These are phyloP conservation scores for Urosaurus nigricauda DNA, from an alignment of 2,797 vertebrate genomes.

Conservation along the genomic window DNA sequence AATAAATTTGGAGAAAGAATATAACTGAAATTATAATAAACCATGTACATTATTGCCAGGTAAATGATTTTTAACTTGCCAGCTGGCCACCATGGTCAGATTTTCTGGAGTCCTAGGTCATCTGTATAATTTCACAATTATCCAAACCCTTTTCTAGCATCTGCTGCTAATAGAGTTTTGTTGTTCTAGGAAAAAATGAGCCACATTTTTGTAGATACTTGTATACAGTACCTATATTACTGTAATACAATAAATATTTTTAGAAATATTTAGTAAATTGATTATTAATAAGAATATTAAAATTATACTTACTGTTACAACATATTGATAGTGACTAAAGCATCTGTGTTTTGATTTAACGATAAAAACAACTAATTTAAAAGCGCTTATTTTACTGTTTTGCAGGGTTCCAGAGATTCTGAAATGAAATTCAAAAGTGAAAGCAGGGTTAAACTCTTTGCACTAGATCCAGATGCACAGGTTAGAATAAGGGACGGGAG, in stretches of 20 bases:
- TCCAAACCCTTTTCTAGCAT: background rate
- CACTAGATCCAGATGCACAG: constrained; percentile 95
- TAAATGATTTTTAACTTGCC: too few relatives aligned
- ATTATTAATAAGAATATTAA: background rate
- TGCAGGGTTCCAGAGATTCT: constrained; percentile 90
- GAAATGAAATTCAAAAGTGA: constrained; percentile 94
- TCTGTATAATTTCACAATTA: background rate
- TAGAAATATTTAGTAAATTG: background rate
- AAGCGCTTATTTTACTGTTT: constrained; percentile 59
- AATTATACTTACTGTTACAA: constrained; percentile 9
- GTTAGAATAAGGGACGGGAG: constrained; percentile 75
- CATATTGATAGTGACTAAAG: constrained; percentile 12
- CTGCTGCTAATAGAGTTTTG: background rate
- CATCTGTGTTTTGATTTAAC: background rate
- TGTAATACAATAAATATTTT: too few relatives aligned
- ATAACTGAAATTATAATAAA: background rate
- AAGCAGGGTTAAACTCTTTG: constrained; percentile 93
- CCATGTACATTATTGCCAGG: too few relatives aligned
- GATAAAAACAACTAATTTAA: constrained; percentile 16
- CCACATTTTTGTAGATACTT: background rate
- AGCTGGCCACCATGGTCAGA: background rate
- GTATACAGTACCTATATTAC: too few relatives aligned
- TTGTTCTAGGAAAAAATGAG: background rate
- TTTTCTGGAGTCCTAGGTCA: background rate
- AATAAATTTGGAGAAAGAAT: background rate